Conservation (phyloP, 2,888 invertebrate genomes). For the Archaeoteleia sp. region DNA sequence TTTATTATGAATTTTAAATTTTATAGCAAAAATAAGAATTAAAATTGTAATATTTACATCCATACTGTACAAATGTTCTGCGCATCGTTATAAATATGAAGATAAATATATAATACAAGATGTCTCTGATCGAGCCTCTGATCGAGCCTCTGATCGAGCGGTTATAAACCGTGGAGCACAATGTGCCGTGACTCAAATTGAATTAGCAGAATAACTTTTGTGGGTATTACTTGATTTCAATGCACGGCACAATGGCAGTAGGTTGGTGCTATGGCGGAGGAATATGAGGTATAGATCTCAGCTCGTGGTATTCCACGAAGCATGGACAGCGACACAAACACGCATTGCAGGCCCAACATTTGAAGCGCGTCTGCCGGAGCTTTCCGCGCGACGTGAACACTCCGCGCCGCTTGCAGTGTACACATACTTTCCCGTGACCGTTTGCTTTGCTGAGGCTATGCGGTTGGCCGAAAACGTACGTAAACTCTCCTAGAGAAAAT, state of each 20-base stretch:
- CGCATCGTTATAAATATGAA: too few relatives aligned
- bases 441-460: slow-evolving; percentile 75
- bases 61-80: too few relatives aligned
- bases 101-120: too few relatives aligned
- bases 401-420: slow-evolving; percentile 74
- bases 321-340: slow-evolving; percentile 74
- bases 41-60: too few relatives aligned
- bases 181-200: slow-evolving; percentile 24
- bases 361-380: slow-evolving; percentile 75
- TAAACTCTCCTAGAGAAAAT: slow-evolving; percentile 74
- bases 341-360: slow-evolving; percentile 75
- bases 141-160: too few relatives aligned
- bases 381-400: slow-evolving; percentile 74
- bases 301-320: slow-evolving; percentile 74
- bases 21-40: too few relatives aligned
- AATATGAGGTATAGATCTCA: slow-evolving; percentile 73
- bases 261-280: slow-evolving; percentile 74
- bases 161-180: slow-evolving; percentile 11
- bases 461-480: slow-evolving; percentile 74
- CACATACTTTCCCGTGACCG: slow-evolving; percentile 75
- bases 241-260: slow-evolving; percentile 42
- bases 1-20: too few relatives aligned
- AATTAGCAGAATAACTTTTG: slow-evolving; percentile 36
- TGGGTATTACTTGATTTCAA: slow-evolving; percentile 57
- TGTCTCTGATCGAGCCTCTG: too few relatives aligned